Percentiles rank a stretch among this genome's conserved stretches.
Evolutionary conservation across 1,140 invertebrate species (phyloP).

Genomic region (Drosophila teissieri): DNA sequence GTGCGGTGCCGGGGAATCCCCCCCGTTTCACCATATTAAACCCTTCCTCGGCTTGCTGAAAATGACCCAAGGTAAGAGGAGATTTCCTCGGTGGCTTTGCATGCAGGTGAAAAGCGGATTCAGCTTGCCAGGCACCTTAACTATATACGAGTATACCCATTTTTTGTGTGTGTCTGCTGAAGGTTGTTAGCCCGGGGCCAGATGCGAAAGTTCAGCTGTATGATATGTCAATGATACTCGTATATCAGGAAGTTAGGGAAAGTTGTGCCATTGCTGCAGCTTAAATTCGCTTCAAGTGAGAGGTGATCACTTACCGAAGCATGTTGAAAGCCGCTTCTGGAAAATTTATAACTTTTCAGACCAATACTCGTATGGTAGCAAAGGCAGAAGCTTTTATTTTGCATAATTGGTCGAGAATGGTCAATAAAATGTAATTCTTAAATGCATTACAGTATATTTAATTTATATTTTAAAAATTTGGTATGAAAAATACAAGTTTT

Average conservation of each 20-base stretch:
- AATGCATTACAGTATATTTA: background rate
- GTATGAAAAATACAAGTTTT: background rate
- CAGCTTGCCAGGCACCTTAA: conserved; percentile 10
- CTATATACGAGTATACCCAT: no score
- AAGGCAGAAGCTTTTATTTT: no score
- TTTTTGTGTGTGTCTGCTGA: conserved; percentile 43
- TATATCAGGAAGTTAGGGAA: conserved; percentile 26
- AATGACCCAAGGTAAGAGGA: conserved; percentile 76
- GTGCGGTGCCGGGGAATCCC: conserved; percentile 12
- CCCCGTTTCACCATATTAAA: conserved; percentile 25
- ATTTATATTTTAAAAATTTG: background rate
- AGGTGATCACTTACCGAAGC: conserved; percentile 1
- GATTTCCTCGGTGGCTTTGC: conserved; percentile 65
- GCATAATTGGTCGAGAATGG: no score
- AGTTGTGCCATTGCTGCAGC: conserved; percentile 15
- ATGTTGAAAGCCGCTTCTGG: background rate
- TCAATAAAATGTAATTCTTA: no score
- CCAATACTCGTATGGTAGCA: background rate
- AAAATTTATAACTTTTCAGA: background rate
- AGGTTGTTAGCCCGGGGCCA: conserved; percentile 66
- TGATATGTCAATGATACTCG: conserved; percentile 71
- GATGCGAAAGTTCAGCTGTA: conserved; percentile 45
- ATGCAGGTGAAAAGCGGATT: conserved; percentile 42
- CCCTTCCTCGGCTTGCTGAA: conserved; percentile 56
- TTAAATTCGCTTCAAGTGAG: conserved; percentile 2